Evolutionary conservation across 2,888 invertebrate species (phyloP), one percentile per base, ranked within the genome.

Genomic region (Scrobipalpa atriplicella): DNA sequence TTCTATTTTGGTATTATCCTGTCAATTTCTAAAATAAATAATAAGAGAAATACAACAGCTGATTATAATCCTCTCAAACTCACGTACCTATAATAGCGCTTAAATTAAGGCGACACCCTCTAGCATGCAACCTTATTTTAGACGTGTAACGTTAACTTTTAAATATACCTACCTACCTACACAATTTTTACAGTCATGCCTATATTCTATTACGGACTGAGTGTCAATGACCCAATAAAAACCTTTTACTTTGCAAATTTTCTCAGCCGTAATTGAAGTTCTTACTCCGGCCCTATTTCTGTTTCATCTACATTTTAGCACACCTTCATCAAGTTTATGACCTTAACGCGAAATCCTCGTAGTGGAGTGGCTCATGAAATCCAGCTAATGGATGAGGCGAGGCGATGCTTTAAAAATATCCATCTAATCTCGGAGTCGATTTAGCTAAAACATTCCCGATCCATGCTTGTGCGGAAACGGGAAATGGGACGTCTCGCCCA

Each of bases 401-500:
- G 82, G 84, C 80, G 79, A 80, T 83, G 85, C 80, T 84, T 87
- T 87, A 86, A 89, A 87, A 87, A 88, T 87, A 88, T 86, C 85
- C 85, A 80, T 84, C 83, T 86, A 85, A 88, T 86, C 84, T 81
- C 76, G 74, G 81, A 84, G 84, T 84, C 86, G 84, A 86, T 86
- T 84, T 83, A 85, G 82, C 84, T 85, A 84, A 86, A 87, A 85
- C 85, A 86, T 84, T 85, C 83, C 79, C 79, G 80, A 86, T 85
- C 80, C 79, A 75, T 78, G 81, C 80, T 78, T 78, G 78, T 80
- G 79, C 76, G 78, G 81, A 78, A 80, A 84, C 79, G 79, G 83
- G 81, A 85, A 86, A 84, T 83, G 83, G 81, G 78, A 83, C 80
- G 82, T 82, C 82, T 80, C 80, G 76, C 82, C 83, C 82, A 81